Percentiles rank a stretch among this genome's conserved stretches.
phyloP scores from a whole-genome alignment of 2,113 vertebrate species.

The Pipra filicauda region DNA sequence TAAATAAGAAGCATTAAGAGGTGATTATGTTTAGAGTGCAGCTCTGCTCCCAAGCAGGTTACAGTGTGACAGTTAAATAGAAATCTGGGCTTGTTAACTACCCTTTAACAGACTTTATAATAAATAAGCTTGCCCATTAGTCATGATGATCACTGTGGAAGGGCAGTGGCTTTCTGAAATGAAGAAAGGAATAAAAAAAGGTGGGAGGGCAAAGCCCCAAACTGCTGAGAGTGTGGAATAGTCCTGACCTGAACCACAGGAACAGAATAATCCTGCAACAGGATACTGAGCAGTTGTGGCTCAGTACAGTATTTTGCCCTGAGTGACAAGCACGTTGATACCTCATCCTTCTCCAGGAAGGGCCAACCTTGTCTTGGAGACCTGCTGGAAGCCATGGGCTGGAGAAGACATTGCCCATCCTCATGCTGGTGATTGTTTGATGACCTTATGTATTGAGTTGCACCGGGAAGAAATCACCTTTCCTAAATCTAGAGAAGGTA shows the following conservation, averaged over 20 bases:
- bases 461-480: not conserved
- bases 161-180: not conserved
- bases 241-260: not conserved
- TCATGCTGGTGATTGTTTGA: not conserved
- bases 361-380: not conserved
- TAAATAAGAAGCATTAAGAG: slow-evolving; percentile 53
- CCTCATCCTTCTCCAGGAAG: not conserved
- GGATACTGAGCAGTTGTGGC: not conserved
- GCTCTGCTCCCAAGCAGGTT: slow-evolving; percentile 39
- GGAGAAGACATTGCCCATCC: not conserved
- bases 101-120: not conserved
- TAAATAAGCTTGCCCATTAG: not conserved
- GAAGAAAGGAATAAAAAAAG: not conserved
- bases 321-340: not conserved
- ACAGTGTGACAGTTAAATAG: slow-evolving; percentile 31
- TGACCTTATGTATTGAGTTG: not conserved
- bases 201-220: not conserved
- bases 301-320: not conserved
- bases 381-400: not conserved
- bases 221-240: not conserved
- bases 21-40: slow-evolving; percentile 13
- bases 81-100: slow-evolving; percentile 16
- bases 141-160: not conserved
- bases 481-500: slow-evolving; percentile 7
- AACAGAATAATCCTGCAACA: not conserved